Conservation (phyloP, 2,113 vertebrate species). For the Chaetops frenatus region DNA sequence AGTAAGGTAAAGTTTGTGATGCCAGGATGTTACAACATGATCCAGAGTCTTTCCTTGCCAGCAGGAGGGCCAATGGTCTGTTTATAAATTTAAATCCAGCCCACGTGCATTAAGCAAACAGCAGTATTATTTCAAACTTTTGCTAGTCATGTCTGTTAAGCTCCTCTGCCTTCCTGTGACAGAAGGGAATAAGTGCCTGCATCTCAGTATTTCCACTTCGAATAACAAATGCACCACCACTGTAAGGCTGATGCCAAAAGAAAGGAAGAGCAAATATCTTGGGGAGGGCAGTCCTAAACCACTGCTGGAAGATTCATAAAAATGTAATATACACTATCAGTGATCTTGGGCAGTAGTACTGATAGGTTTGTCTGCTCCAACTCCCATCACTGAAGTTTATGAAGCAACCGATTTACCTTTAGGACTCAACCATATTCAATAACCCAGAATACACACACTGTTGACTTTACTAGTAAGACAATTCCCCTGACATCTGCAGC, state of each 20-base stretch:
- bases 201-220: not conserved
- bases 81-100: not conserved
- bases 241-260: not conserved
- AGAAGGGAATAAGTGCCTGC: not conserved
- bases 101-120: not conserved
- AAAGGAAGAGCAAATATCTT: not conserved
- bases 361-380: not conserved
- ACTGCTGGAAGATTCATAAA: not conserved
- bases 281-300: not conserved
- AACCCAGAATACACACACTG: not conserved
- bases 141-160: not conserved
- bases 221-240: not conserved
- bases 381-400: not conserved
- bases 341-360: not conserved
- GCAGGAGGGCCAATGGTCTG: not conserved
- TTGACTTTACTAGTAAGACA: not conserved
- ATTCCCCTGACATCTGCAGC: not conserved
- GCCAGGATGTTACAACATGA: not conserved
- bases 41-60: not conserved
- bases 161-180: not conserved
- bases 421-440: not conserved
- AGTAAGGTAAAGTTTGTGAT: not conserved
- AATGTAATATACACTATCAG: not conserved
- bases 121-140: not conserved
- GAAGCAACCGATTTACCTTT: not conserved